These are phyloP conservation scores for Hermodice carunculata DNA, from an alignment of 2,888 invertebrate species.

Conservation along the genomic window DNA sequence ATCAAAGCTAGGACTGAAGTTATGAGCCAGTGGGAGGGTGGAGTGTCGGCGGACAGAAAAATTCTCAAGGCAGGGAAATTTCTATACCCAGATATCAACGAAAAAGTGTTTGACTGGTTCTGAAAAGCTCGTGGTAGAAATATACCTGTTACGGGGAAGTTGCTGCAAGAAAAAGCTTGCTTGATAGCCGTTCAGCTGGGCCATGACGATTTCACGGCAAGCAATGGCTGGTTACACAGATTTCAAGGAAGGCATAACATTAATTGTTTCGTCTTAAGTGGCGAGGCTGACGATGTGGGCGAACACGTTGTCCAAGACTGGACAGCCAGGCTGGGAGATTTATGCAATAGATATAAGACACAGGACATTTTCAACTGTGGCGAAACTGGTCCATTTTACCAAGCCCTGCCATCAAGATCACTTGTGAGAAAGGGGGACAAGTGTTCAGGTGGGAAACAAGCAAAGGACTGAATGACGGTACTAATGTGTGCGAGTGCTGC, in stretches of 20 bases:
- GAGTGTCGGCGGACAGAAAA: no score
- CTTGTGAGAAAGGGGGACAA: not conserved
- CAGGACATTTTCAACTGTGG: conserved; percentile 1
- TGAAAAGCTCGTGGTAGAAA: not conserved
- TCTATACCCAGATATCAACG: no score
- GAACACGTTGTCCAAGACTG: not conserved
- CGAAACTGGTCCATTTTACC: not conserved
- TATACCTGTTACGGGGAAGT: not conserved
- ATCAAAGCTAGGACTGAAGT: no score
- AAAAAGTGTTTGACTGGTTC: no score
- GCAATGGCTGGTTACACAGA: not conserved
- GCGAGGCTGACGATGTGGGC: not conserved
- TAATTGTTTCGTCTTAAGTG: not conserved
- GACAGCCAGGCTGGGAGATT: not conserved
- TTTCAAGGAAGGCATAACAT: not conserved
- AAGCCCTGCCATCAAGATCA: not conserved
- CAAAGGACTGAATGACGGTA: not conserved
- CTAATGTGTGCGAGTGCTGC: not conserved
- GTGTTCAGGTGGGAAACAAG: not conserved
- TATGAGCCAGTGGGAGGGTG: no score
- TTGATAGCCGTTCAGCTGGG: not conserved
- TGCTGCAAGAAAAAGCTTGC: not conserved
- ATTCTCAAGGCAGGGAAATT: no score
- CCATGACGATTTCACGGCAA: not conserved
- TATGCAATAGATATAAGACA: not conserved